Base-by-base conservation (phyloP, 1,140 invertebrate species). In the Pantala flavescens region DNA sequence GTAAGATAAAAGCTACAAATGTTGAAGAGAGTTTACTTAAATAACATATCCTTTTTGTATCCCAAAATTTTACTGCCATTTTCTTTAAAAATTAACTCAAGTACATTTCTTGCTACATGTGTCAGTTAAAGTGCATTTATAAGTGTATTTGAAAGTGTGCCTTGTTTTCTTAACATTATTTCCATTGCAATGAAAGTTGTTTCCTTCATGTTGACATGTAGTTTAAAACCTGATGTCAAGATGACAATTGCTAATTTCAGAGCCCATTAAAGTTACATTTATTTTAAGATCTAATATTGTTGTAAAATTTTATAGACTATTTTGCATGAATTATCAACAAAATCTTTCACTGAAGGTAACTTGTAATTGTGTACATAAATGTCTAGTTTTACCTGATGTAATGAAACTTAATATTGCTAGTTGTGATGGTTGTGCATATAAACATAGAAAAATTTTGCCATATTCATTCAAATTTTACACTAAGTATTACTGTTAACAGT, bases 91-190 rank as follows among this genome's bases (percentile, higher is more conserved):
- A 63, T 19, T 63, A 7, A 3, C 12, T 12, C 49, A 16, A 63
- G 14, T 21, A 63, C 14, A 21, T 63, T 63, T 63, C 49, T 63
- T 63, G 49, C 49, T 63, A 63, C 14, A 21, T 63, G 49, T 16
- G 49, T 63, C 49, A 63, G 49, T 63, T 63, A 21, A 63, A 63
- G 49, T 63, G 49, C 49, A 63, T 63, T 63, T 63, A 63, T 19
- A 63, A 63, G 14, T 19, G 49, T 63, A 63, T 7, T 63, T 19
- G 12, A 63, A 63, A 63, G 16, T 21, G 49, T 63, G 49, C 49
- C 49, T 63, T 63, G 49, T 63, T 63, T 63, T 63, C 14, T 63
- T 63, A 63, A 3, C 49, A 63, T 63, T 19, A 63, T 63, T 63
- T 63, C 14, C 49, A 63, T 63, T 63, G n/a, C n/a, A 63, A 21